Evolutionary conservation across 2,113 vertebrate species (phyloP).

Genomic region (Euleptes europaea): DNA sequence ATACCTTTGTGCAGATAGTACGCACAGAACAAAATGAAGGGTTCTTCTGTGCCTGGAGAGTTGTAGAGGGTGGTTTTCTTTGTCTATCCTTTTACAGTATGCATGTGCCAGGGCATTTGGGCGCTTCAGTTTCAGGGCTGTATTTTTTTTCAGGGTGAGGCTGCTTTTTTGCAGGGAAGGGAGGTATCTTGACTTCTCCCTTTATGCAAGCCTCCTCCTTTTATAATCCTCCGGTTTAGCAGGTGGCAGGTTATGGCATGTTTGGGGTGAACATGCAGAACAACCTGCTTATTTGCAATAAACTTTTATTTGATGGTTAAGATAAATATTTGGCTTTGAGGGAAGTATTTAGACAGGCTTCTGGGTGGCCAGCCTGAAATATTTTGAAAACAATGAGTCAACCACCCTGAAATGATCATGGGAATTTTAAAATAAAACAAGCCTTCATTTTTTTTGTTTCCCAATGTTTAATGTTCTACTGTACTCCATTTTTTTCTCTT

Average conservation of each 20-base stretch:
- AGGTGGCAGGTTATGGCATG: slow-evolving; percentile 1
- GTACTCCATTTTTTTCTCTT: background rate
- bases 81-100: background rate
- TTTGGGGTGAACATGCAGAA: background rate
- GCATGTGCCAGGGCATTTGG: background rate
- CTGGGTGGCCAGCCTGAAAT: slow-evolving; percentile 19
- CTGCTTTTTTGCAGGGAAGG: background rate
- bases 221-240: slow-evolving; percentile 12
- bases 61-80: background rate
- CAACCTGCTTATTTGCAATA: slow-evolving; percentile 23
- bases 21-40: background rate
- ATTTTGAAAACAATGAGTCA: slow-evolving; percentile 27
- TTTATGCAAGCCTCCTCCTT: background rate
- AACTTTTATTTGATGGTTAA: slow-evolving; percentile 20
- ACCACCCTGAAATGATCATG: background rate
- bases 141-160: background rate
- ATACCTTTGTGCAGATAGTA: slow-evolving; percentile 5
- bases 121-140: background rate
- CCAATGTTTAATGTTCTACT: background rate
- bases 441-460: background rate
- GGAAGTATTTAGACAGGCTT: slow-evolving; percentile 15
- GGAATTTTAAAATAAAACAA: slow-evolving; percentile 13
- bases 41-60: background rate
- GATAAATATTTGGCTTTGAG: slow-evolving; percentile 27
- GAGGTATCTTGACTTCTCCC: background rate